Evolutionary conservation across 2,797 vertebrate genomes (phyloP).

Genomic region (Miichthys miiuy): DNA sequence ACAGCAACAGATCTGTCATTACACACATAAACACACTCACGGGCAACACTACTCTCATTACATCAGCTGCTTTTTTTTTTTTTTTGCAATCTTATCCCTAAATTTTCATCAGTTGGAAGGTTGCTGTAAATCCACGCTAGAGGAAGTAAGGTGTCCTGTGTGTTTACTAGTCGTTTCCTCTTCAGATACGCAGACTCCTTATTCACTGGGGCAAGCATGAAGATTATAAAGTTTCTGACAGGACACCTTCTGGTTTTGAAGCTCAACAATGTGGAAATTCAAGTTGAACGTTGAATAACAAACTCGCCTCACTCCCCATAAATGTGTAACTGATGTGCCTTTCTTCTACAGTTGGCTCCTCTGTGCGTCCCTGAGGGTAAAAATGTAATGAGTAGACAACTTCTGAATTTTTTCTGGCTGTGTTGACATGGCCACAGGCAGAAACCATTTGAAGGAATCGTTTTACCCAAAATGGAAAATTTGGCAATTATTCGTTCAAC

Average conservation of each 20-base stretch:
- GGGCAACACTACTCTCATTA: not conserved
- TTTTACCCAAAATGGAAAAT: not conserved
- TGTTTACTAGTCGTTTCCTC: slow-evolving; percentile 48
- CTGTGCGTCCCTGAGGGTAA: not conserved
- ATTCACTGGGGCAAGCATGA: not conserved
- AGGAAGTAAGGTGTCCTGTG: slow-evolving; percentile 59
- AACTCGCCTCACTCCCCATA: not conserved
- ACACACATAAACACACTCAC: slow-evolving; percentile 28
- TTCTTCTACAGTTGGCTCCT: not conserved
- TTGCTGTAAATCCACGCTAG: slow-evolving; percentile 19
- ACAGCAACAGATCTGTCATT: slow-evolving; percentile 68
- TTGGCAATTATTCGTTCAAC: not conserved
- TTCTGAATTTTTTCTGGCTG: not conserved
- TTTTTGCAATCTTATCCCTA: slow-evolving; percentile 26
- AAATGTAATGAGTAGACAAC: not conserved
- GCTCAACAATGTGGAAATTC: not conserved
- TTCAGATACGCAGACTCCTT: slow-evolving; percentile 17
- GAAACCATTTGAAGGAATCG: not conserved
- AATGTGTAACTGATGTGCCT: not conserved
- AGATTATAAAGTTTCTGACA: not conserved
- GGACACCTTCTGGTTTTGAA: slow-evolving; percentile 12
- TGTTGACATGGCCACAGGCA: not conserved
- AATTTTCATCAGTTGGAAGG: slow-evolving; percentile 1
- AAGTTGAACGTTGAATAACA: not conserved
- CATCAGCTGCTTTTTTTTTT: slow-evolving; percentile 23